Evolutionary conservation across 2,797 vertebrate species (phyloP), one percentile per base, ranked within the genome.

Genomic region (Chaenodraco wilsoni): DNA sequence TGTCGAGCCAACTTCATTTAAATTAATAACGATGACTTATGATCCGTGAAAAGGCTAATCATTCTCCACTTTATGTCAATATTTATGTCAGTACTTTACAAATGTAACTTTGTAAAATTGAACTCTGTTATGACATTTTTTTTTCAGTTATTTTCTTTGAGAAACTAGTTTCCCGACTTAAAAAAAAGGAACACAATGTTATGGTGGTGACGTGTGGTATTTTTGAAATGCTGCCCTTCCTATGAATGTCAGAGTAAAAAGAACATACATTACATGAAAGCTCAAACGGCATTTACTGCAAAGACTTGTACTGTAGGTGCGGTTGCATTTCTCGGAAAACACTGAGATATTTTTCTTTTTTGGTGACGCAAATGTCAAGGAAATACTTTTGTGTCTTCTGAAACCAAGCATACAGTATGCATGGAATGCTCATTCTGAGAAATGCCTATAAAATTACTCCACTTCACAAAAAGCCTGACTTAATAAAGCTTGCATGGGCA

Each of bases 91-190:
- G 12, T 11, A 33, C 41, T 12, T 27, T 31, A 0, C 16, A 70
- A 27, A 37, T 15, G 15, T 52, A 50, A 7, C 19, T 19, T 19
- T 19, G 19, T 19, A 59, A 51, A 70, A 56, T 68, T 74, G 16
- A 45, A 54, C 33, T 74, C 43, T 70, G 64, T 82, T 27, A 72
- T 37, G 9, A 7, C 7, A 37, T 37, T 2, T 37, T 37, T 9
- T 37, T 37, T 33, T 33, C 33, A 33, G 78, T 73, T 80, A 74
- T 83, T 81, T 51, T 59, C 31, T 67, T 67, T 49, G 70, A 90
- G 69, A 69, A 87, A 90, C 75, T 64, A 76, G 87, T 91, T 74
- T 76, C 65, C 81, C 54, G 55, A 72, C 79, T 79, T 84, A 51
- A 78, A 67, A 69, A 71, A 71, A 31, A 45, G 65, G 83, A 37